These are phyloP conservation scores for Nephrocerus scutellatus DNA, from an alignment of 2,888 invertebrate genomes.

Conservation along the genomic window DNA sequence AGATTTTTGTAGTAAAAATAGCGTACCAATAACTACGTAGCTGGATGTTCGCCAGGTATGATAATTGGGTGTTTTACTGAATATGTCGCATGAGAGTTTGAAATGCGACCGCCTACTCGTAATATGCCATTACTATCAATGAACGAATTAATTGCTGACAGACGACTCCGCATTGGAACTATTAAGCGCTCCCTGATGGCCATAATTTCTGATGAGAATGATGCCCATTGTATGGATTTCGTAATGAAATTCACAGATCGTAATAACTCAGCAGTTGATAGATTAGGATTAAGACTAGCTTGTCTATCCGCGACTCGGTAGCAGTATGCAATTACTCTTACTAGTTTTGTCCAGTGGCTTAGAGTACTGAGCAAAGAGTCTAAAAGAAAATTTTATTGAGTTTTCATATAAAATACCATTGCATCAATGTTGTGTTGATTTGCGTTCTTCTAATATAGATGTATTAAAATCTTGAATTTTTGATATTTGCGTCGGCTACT, in stretches of 20 bases:
- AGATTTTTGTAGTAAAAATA: not conserved
- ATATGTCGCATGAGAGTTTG: not conserved
- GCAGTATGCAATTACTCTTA: slow-evolving; percentile 2
- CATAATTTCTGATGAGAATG: not conserved
- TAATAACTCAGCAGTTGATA: not conserved
- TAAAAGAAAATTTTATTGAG: slow-evolving; percentile 1
- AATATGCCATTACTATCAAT: not conserved
- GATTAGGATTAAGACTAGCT: not conserved
- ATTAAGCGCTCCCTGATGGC: not conserved
- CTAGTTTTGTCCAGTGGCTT: not conserved
- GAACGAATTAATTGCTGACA: not conserved
- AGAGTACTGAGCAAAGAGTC: not conserved
- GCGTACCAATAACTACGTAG: not conserved
- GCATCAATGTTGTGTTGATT: slow-evolving; percentile 1
- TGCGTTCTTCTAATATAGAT: slow-evolving; percentile 1
- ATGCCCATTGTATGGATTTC: not conserved
- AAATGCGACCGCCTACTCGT: slow-evolving; percentile 1
- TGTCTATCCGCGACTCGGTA: not conserved
- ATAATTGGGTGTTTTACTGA: not conserved
- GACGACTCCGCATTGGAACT: not conserved
- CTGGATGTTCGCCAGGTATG: no score
- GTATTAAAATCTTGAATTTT: not conserved
- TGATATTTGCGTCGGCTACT: not conserved
- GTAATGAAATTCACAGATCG: not conserved
- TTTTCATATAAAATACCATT: not conserved